phyloP scores from a whole-genome alignment of 1,140 invertebrate species.

The Bombus cullumanus region DNA sequence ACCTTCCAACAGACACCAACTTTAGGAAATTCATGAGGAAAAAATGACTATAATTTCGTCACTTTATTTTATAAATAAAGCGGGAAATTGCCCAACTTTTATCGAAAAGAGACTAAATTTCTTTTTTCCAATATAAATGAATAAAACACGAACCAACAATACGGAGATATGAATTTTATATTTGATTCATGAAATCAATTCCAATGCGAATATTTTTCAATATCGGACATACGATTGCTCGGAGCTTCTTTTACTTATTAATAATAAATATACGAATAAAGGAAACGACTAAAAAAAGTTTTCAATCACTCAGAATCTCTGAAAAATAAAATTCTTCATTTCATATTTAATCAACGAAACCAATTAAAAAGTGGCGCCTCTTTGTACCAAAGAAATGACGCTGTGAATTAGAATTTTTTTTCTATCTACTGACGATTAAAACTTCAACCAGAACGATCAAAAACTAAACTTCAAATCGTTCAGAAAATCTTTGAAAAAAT shows the following conservation, averaged over 20 bases:
- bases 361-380: background rate
- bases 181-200: background rate
- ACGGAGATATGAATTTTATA: background rate
- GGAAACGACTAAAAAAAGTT: background rate
- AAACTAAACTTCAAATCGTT: background rate
- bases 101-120: background rate
- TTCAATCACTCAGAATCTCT: background rate
- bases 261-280: background rate
- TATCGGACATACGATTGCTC: background rate
- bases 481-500: background rate
- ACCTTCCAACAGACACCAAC: background rate
- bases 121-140: background rate
- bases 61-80: background rate
- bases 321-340: constrained; percentile 4
- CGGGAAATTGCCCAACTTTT: background rate
- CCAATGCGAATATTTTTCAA: background rate
- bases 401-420: constrained; percentile 9
- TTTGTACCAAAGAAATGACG: background rate
- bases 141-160: background rate
- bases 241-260: background rate
- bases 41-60: background rate
- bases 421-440: background rate
- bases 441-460: background rate
- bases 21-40: background rate
- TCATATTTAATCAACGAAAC: background rate